Percentiles rank a stretch among this genome's conserved stretches.
Evolutionary conservation across 1,140 invertebrate genomes (phyloP).

Genomic region (Portunus trituberculatus): DNA sequence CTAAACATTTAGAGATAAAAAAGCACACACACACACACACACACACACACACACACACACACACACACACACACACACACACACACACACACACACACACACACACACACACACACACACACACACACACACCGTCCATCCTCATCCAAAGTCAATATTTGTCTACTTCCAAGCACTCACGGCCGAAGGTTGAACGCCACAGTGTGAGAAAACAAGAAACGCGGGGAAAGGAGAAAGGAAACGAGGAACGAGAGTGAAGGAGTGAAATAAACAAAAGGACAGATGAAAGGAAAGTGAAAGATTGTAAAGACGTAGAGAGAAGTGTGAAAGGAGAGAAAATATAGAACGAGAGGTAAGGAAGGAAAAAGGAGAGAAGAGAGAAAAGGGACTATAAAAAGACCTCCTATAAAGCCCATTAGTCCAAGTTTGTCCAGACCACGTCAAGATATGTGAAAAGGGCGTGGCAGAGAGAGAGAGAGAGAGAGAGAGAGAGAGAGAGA

Average conservation of each 20-base stretch:
- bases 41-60: background rate
- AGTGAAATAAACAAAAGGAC: background rate
- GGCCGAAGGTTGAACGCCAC: background rate
- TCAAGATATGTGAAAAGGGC: background rate
- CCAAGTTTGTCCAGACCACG: background rate
- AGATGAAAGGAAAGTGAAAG: background rate
- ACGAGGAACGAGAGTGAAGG: background rate
- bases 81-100: background rate
- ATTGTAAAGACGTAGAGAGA: background rate
- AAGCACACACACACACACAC: background rate
- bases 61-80: background rate
- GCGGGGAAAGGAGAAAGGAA: background rate
- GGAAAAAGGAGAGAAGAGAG: background rate
- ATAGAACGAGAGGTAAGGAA: background rate
- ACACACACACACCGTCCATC: background rate
- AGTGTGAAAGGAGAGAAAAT: background rate
- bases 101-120: slow-evolving; percentile 21
- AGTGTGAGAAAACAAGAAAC: background rate
- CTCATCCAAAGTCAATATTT: background rate
- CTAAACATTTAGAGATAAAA: background rate
- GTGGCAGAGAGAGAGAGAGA: too few species aligned
- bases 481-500: too few species aligned
- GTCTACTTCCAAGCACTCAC: background rate
- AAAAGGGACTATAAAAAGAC: background rate
- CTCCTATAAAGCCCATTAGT: background rate